Conservation (phyloP, 2,888 invertebrate genomes). For the Teinopalpus imperialis region DNA sequence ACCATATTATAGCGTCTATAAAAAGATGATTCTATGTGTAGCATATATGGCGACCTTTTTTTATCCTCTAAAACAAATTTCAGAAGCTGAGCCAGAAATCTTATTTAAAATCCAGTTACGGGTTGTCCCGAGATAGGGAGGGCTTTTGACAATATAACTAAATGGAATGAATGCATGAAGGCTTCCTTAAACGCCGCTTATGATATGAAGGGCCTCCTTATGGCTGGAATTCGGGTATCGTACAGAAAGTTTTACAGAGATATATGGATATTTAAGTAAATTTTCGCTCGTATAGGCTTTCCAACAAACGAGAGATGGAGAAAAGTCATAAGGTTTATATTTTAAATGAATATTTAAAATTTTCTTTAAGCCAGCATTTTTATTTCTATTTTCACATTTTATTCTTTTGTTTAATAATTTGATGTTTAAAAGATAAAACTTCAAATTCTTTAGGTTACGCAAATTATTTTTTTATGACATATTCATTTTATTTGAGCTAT, state of each 20-base stretch:
- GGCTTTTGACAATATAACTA: constrained; percentile 79
- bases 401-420: too few relatives aligned
- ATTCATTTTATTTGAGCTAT: too few relatives aligned
- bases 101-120: constrained; percentile 81
- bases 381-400: too few relatives aligned
- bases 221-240: constrained; percentile 59
- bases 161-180: constrained; percentile 80
- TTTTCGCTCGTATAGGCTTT: constrained; percentile 49
- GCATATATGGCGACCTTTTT: constrained; percentile 74
- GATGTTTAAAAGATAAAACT: too few relatives aligned
- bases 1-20: constrained; percentile 64
- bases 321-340: too few relatives aligned
- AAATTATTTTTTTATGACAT: too few relatives aligned
- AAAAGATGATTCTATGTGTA: constrained; percentile 67
- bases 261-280: constrained; percentile 51
- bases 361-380: too few relatives aligned
- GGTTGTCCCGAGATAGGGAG: constrained; percentile 74
- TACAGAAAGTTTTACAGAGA: constrained; percentile 57
- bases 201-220: constrained; percentile 68
- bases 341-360: too few relatives aligned
- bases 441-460: too few relatives aligned
- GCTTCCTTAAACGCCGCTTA: constrained; percentile 65
- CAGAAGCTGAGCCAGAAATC: constrained; percentile 69
- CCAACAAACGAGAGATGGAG: constrained; percentile 45
- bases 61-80: constrained; percentile 78